These are phyloP conservation scores for Paradisaea rubra DNA, from an alignment of 2,113 vertebrate genomes.

Conservation along the genomic window DNA sequence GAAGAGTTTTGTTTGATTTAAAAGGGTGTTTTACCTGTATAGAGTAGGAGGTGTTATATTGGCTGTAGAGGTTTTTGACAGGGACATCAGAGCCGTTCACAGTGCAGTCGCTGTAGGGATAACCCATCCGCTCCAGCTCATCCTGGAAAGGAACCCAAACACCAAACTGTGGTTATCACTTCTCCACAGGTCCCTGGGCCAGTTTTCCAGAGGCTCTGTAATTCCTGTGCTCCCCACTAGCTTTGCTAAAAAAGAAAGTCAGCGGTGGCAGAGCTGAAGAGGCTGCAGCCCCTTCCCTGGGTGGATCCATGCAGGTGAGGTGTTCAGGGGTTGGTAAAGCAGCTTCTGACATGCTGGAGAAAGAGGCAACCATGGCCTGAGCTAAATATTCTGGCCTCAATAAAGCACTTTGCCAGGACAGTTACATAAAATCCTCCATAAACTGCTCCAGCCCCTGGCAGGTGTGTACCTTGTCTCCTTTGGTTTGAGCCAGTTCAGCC, in stretches of 20 bases:
- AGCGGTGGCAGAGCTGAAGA: background rate
- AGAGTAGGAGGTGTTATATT: conserved; percentile 70
- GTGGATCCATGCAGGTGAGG: background rate
- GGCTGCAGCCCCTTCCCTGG: background rate
- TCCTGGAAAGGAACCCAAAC: conserved; percentile 54
- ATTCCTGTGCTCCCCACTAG: background rate
- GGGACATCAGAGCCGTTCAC: conserved; percentile 70
- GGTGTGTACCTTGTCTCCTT: background rate
- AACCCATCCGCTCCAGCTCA: conserved; percentile 70
- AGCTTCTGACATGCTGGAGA: background rate
- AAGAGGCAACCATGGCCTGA: background rate
- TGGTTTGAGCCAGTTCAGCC: conserved; percentile 65
- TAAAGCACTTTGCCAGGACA: conserved; percentile 27
- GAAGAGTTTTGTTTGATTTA: background rate
- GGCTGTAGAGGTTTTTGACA: conserved; percentile 66
- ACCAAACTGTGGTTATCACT: rapidly evolving
- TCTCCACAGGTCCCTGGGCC: background rate
- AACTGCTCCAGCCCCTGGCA: background rate
- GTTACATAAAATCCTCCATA: conserved; percentile 42
- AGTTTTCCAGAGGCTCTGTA: background rate
- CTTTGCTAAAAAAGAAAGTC: background rate
- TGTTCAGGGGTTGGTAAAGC: background rate
- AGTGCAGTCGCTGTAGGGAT: conserved; percentile 76
- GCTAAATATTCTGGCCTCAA: background rate
- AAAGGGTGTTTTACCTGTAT: conserved; percentile 59